Percentiles rank a stretch among this genome's conserved stretches.
Conservation (phyloP, 2,888 invertebrate genomes). For the Apeira syringaria region DNA sequence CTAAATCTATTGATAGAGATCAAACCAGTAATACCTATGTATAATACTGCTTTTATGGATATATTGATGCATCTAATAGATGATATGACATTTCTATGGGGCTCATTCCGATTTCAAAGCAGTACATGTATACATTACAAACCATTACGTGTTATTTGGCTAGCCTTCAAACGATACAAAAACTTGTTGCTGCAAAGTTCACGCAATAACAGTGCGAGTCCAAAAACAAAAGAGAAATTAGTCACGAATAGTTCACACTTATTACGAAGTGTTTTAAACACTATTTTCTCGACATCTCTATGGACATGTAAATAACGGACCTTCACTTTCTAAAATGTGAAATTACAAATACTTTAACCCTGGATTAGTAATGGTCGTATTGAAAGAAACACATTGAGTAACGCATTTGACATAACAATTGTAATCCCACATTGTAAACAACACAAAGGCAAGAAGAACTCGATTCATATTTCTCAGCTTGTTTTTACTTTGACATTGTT, state of each 20-base stretch:
- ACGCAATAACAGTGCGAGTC: constrained; percentile 20
- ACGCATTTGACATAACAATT: constrained; percentile 47
- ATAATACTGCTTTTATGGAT: too few species aligned
- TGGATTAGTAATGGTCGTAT: constrained; percentile 48
- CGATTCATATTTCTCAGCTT: constrained; percentile 17
- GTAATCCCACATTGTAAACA: constrained; percentile 35
- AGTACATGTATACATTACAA: too few species aligned
- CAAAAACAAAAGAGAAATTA: constrained; percentile 32
- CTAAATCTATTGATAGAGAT: too few species aligned
- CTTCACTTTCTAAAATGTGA: constrained; percentile 80
- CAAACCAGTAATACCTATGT: too few species aligned
- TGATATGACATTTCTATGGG: too few species aligned
- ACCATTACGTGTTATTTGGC: too few species aligned
- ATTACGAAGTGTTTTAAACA: constrained; percentile 41
- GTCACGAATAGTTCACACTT: constrained; percentile 55
- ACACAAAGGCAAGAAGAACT: constrained; percentile 19
- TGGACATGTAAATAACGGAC: constrained; percentile 67
- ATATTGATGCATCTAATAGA: too few species aligned
- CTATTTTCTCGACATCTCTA: constrained; percentile 47
- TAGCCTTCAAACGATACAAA: background rate
- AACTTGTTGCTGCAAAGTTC: constrained; percentile 8
- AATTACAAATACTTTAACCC: constrained; percentile 55
- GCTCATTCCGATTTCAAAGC: too few species aligned
- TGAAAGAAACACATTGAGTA: constrained; percentile 37
- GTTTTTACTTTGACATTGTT: constrained; percentile 34